phyloP scores from a whole-genome alignment of 2,113 vertebrate genomes.

The Platycercus adscitus region DNA sequence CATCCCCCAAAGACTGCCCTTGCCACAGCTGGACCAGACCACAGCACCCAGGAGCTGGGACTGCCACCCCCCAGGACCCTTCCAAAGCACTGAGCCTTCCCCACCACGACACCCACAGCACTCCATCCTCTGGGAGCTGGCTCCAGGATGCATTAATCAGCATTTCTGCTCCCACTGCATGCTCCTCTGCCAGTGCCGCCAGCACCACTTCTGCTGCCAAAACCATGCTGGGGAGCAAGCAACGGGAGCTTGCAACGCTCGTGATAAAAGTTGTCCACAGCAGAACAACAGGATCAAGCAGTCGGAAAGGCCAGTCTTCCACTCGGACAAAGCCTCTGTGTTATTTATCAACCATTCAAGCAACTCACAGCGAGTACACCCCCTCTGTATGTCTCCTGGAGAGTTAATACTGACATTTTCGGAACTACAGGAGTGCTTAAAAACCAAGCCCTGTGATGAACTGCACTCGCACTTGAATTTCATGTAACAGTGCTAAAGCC shows the following conservation, averaged over 20 bases:
- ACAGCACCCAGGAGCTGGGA: fast-evolving
- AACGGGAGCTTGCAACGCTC: fast-evolving
- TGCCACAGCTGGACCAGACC: fast-evolving
- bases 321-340: fast-evolving
- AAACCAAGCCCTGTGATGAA: background rate
- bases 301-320: background rate
- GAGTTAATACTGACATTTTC: background rate
- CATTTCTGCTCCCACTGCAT: background rate
- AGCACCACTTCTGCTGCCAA: background rate
- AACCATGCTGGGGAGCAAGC: background rate
- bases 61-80: background rate
- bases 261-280: background rate
- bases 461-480: background rate
- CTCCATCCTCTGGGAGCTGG: background rate
- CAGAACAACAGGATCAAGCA: background rate
- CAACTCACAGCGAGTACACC: background rate
- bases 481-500: fast-evolving
- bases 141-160: background rate
- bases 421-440: background rate
- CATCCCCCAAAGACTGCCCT: background rate
- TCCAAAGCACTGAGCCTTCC: background rate
- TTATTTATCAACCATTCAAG: fast-evolving
- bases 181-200: fast-evolving
- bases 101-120: background rate
- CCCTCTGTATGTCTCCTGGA: fast-evolving